Conservation (phyloP, 2,113 vertebrate genomes). For the Xiphophorus couchianus region DNA sequence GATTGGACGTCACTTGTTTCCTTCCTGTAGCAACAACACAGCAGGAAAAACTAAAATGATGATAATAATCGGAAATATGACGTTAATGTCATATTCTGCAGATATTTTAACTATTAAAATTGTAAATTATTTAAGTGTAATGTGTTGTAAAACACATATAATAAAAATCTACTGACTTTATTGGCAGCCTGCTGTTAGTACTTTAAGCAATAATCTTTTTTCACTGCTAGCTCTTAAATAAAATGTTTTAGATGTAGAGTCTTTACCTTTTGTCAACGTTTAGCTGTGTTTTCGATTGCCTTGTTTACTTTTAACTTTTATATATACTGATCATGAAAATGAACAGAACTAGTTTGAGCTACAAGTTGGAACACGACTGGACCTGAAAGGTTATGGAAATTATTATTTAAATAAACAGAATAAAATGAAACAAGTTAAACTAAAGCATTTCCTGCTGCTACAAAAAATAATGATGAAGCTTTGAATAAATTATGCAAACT, state of each 20-base stretch:
- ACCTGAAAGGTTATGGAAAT: not conserved
- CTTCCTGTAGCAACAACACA: constrained; percentile 28
- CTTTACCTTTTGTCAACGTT: not conserved
- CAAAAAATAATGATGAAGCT: not conserved
- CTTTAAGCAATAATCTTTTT: not conserved
- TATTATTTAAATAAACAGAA: not conserved
- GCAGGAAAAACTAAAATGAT: not conserved
- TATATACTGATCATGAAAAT: not conserved
- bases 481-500: not conserved
- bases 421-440: not conserved
- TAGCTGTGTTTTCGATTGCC: not conserved
- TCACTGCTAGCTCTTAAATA: not conserved
- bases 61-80: not conserved
- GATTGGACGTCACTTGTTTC: constrained; percentile 27
- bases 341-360: not conserved
- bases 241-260: not conserved
- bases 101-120: not conserved
- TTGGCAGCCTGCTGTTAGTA: not conserved
- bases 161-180: not conserved
- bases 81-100: not conserved
- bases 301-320: not conserved
- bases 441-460: not conserved
- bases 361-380: not conserved
- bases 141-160: not conserved
- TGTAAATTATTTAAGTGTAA: not conserved